A percentile compares a stretch with the other conserved stretches of the same genome.
Evolutionary conservation across 2,113 vertebrate species (phyloP).

Genomic region (Myrmophylax atrothorax): DNA sequence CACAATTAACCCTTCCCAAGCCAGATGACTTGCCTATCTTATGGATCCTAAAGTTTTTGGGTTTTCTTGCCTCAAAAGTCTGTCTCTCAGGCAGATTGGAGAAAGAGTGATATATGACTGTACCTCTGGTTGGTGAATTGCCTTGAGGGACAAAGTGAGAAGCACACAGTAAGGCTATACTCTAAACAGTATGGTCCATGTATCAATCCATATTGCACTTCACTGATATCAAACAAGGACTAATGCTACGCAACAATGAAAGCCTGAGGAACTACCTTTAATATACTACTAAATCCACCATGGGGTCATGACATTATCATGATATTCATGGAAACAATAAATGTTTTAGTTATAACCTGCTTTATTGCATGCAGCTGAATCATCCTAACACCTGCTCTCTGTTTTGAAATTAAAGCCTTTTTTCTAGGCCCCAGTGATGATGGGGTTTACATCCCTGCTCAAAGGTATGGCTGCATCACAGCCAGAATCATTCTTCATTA

Average conservation of each 20-base stretch:
- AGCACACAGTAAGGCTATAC: neutral
- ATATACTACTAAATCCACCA: neutral
- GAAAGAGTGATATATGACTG: neutral
- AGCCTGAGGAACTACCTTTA: neutral
- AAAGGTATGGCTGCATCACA: neutral
- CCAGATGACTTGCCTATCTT: neutral
- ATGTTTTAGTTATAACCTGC: neutral
- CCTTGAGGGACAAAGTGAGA: neutral
- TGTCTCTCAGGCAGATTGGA: neutral
- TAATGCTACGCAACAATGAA: neutral
- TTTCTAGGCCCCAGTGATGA: neutral
- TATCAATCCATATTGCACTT: neutral
- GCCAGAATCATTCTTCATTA: neutral
- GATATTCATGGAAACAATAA: neutral
- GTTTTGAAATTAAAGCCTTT: neutral
- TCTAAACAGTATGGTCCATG: rapidly evolving
- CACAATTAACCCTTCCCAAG: neutral
- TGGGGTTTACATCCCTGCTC: neutral
- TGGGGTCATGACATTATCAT: neutral
- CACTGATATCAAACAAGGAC: neutral
- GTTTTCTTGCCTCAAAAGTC: neutral
- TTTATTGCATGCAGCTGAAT: neutral
- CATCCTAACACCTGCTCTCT: neutral
- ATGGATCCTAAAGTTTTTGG: neutral
- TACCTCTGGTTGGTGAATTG: neutral